Evolutionary conservation across 2,888 invertebrate species (phyloP), one percentile per base, ranked within the genome.

Genomic region (Tryphoninae sp.): DNA sequence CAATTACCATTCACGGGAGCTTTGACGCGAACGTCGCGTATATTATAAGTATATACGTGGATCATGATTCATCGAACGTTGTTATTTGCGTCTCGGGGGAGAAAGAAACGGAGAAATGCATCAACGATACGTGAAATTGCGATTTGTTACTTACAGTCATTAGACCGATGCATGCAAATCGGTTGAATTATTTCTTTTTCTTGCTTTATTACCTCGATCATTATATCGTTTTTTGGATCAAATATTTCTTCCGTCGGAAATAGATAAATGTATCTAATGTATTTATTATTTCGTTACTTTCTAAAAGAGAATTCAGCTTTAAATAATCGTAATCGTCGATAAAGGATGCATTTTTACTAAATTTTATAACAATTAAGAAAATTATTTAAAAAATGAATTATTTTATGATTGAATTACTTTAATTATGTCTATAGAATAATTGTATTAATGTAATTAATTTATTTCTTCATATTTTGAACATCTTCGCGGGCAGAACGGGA

Each of bases 1-100:
- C 81, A 65, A 81, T 81, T 81, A 65, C 65, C 61, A 65, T 78
- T 65, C 58, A 33, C 69, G 8, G 61, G 55, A 72, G 62, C 61
- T 58, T 68, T 73, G 81, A 81, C 81, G 78, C 45, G 68, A 74
- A 64, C 81, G 49, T 78, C 73, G 68, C 73, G 45, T 51, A 61
- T 26, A n/a, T 61, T 71, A 33, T 13, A 33, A 19, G 9, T 53
- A 61, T 6, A 9, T 7, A 26, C 7, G 13, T 33, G 40, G 23
- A 26, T 23, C 53, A 62, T 64, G 45, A 74, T 67, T 79, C 61
- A 69, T 71, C 49, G 49, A 78, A 71, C 49, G 42, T 40, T 61
- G 11, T 55, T 58, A 16, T n/a, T 33, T 40, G n/a, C 11, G 42
- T 13, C 45, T 53, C 6, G 49, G n/a, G n/a, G 49, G 2, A 11